Evolutionary conservation across 1,140 invertebrate genomes (phyloP).

Genomic region (Eciton burchellii): DNA sequence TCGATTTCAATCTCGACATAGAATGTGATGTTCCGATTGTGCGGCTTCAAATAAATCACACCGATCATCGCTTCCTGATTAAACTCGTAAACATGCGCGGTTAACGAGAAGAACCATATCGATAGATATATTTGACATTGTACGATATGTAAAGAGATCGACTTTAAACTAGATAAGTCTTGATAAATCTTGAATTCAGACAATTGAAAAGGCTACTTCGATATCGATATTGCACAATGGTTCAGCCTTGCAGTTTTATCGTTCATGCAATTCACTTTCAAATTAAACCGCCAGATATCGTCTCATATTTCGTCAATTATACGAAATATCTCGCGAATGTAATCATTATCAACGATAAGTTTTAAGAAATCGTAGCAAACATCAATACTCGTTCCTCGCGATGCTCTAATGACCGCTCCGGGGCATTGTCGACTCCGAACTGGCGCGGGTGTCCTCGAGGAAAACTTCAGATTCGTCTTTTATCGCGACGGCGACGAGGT

Average conservation of each 20-base stretch:
- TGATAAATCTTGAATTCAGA: too few relatives aligned
- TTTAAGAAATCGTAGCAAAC: not conserved
- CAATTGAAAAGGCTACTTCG: not conserved
- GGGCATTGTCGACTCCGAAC: conserved; percentile 10
- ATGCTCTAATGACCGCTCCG: not conserved
- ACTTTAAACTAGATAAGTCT: not conserved
- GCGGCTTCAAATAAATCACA: not conserved
- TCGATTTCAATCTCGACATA: conserved; percentile 35
- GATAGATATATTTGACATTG: not conserved
- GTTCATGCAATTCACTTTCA: not conserved
- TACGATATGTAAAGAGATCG: not conserved
- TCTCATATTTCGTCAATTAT: not conserved
- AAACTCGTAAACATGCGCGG: not conserved
- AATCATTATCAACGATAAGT: conserved; percentile 10
- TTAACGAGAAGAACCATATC: not conserved
- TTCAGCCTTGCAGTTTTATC: not conserved
- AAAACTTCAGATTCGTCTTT: conserved; percentile 60
- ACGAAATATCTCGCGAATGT: too few relatives aligned
- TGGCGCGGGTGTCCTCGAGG: conserved; percentile 24
- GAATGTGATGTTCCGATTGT: not conserved
- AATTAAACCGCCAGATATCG: conserved; percentile 40
- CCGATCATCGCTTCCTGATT: not conserved
- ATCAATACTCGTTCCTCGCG: not conserved
- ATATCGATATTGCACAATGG: not conserved
- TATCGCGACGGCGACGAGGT: conserved; percentile 54